A percentile compares a stretch with the other conserved stretches of the same genome.
Evolutionary conservation across 1,140 invertebrate species (phyloP).

Genomic region (Coptotermes formosanus): DNA sequence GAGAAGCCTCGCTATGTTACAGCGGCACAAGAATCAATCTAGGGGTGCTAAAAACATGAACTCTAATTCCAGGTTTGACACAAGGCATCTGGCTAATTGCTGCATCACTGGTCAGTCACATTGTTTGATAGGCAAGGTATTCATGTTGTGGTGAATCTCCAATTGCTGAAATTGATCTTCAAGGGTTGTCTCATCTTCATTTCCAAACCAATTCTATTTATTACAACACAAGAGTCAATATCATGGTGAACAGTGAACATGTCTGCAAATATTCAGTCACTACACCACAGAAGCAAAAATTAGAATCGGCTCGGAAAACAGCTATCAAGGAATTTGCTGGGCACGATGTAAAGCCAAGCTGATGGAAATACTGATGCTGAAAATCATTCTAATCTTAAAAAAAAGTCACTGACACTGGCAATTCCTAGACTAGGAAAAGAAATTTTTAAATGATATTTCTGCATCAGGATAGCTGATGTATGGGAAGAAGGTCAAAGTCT

Average conservation of each 20-base stretch:
- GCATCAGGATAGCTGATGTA: neutral
- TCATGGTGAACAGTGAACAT: neutral
- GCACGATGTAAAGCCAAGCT: neutral
- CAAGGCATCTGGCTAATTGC: neutral
- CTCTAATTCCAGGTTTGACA: neutral
- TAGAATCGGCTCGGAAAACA: neutral
- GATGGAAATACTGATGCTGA: neutral
- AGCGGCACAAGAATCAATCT: neutral
- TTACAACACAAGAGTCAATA: neutral
- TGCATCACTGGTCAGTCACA: neutral
- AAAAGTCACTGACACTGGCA: neutral
- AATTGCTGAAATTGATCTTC: neutral
- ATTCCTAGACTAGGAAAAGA: neutral
- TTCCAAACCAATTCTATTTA: conserved; percentile 13
- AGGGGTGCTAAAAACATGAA: conserved; percentile 11
- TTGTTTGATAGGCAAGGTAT: neutral
- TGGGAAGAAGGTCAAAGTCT: neutral
- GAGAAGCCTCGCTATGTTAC: neutral
- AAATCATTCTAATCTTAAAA: neutral
- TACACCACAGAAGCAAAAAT: neutral
- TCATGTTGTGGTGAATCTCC: neutral
- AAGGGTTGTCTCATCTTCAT: neutral
- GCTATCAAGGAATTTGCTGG: neutral
- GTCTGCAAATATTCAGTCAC: neutral
- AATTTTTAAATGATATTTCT: neutral